A percentile compares a stretch with the other conserved stretches of the same genome.
Evolutionary conservation across 2,797 vertebrate genomes (phyloP).

Genomic region (Ibycter americanus): DNA sequence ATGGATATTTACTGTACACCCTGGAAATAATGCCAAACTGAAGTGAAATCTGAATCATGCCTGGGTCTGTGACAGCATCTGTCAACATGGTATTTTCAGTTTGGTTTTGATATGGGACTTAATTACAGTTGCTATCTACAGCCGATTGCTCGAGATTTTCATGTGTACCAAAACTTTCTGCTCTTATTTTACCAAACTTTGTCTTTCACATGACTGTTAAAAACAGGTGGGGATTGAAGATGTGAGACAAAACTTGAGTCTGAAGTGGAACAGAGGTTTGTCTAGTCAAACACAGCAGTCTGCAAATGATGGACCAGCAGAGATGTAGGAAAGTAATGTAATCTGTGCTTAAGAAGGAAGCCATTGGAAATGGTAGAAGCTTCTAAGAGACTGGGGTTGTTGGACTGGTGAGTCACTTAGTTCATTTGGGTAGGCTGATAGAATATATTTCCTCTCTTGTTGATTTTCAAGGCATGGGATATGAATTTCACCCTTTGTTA

Average conservation of each 20-base stretch:
- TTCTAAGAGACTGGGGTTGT: not conserved
- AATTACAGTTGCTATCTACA: not conserved
- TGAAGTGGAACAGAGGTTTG: not conserved
- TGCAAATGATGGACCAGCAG: not conserved
- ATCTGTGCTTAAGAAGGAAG: not conserved
- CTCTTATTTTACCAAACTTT: not conserved
- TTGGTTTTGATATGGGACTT: not conserved
- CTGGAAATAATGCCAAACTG: not conserved
- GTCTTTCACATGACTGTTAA: not conserved
- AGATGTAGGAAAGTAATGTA: not conserved
- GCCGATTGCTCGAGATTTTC: not conserved
- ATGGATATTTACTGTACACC: accelerated
- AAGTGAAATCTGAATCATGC: not conserved
- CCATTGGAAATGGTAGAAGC: not conserved
- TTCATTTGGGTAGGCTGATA: not conserved
- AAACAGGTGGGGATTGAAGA: not conserved
- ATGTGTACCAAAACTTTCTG: not conserved
- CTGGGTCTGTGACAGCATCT: not conserved
- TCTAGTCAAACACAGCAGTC: not conserved
- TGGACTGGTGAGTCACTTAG: not conserved
- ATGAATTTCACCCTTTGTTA: not conserved
- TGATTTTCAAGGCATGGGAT: not conserved
- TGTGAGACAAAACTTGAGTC: not conserved
- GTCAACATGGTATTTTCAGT: not conserved
- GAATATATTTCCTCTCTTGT: not conserved